These are phyloP conservation scores for Hemaris fuciformis DNA, from an alignment of 2,888 invertebrate genomes.

Conservation along the genomic window DNA sequence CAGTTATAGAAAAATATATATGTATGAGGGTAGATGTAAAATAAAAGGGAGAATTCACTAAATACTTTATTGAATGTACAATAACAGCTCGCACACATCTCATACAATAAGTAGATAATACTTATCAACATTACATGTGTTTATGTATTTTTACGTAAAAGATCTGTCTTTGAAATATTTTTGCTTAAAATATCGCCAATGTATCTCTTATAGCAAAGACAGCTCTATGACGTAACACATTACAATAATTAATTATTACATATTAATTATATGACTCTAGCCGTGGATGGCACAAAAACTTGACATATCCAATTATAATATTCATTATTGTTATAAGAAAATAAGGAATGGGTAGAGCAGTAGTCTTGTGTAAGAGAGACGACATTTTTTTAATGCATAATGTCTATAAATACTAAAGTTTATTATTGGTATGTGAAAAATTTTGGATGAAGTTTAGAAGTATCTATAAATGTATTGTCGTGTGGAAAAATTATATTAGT, in stretches of 20 bases:
- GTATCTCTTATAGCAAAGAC: not conserved
- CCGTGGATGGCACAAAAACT: constrained; percentile 55
- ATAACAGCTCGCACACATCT: constrained; percentile 60
- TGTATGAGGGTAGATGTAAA: constrained; percentile 1
- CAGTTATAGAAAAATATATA: too few relatives aligned
- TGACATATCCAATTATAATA: not conserved
- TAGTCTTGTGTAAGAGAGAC: too few relatives aligned
- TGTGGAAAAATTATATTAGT: too few relatives aligned
- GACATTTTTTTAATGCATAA: too few relatives aligned
- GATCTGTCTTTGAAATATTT: not conserved
- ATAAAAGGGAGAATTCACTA: constrained; percentile 38
- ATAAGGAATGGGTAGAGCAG: constrained; percentile 16
- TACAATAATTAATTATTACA: constrained; percentile 21
- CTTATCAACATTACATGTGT: constrained; percentile 49
- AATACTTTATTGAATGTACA: constrained; percentile 68
- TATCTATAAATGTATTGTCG: too few relatives aligned
- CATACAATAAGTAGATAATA: constrained; percentile 71
- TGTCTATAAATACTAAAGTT: too few relatives aligned
- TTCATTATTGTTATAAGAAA: not conserved
- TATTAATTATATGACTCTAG: constrained; percentile 47
- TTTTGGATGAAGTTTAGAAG: too few relatives aligned
- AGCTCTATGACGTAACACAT: not conserved
- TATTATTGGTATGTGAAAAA: too few relatives aligned
- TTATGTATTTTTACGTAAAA: not conserved
- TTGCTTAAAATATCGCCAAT: too few relatives aligned